These are phyloP conservation scores for Smutsia temminckii DNA, from an alignment of 2,797 vertebrate genomes.

Conservation along the genomic window DNA sequence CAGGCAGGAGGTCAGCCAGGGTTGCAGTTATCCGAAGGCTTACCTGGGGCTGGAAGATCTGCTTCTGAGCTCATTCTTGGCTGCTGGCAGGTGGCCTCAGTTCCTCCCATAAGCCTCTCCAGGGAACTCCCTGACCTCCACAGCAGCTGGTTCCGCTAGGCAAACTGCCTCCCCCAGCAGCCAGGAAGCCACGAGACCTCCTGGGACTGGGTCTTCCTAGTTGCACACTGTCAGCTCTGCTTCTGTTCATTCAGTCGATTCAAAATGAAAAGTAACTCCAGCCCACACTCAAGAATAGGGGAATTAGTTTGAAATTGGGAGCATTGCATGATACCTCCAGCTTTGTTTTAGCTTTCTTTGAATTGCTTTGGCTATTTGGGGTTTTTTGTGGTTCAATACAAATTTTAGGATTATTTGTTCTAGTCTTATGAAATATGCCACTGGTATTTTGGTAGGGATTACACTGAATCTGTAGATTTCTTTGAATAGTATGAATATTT, in stretches of 20 bases:
- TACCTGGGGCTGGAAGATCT: neutral
- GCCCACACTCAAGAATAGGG: neutral
- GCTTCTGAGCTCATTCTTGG: neutral
- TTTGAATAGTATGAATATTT: too few relatives aligned
- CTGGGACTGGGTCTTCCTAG: neutral
- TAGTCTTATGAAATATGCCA: too few relatives aligned
- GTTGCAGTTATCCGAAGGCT: neutral
- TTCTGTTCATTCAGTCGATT: neutral
- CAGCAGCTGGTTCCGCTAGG: neutral
- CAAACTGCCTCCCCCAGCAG: neutral
- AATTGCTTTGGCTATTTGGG: too few relatives aligned
- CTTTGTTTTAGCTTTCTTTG: too few relatives aligned
- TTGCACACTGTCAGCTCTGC: neutral
- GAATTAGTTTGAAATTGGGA: neutral
- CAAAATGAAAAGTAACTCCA: slow-evolving; percentile 23
- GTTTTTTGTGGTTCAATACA: too few relatives aligned
- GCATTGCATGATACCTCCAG: too few relatives aligned
- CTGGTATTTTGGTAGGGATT: too few relatives aligned
- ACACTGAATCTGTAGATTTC: too few relatives aligned
- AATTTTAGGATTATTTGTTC: too few relatives aligned
- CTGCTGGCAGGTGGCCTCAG: neutral
- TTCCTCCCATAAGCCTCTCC: neutral
- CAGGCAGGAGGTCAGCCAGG: neutral
- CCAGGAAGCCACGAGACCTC: neutral
- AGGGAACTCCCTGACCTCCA: neutral